A percentile compares a stretch with the other conserved stretches of the same genome.
phyloP scores from a whole-genome alignment of 2,113 vertebrate species.

The Talpa occidentalis region DNA sequence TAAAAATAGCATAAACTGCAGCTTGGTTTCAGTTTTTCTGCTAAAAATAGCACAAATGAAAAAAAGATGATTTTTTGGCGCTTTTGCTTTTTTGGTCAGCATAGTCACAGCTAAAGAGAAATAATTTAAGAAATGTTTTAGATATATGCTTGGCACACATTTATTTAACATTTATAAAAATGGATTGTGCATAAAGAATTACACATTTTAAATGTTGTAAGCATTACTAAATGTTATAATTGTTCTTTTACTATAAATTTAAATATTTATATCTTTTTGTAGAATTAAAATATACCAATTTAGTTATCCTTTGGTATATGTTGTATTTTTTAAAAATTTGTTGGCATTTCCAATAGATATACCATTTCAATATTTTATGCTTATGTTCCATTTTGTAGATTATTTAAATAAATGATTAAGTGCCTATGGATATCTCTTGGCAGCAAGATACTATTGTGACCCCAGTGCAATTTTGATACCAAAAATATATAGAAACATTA shows the following conservation, averaged over 20 bases:
- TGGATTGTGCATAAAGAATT: slow-evolving; percentile 82
- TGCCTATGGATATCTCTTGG: neutral
- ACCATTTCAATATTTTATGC: slow-evolving; percentile 36
- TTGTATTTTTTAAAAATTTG: slow-evolving; percentile 61
- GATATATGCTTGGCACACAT: slow-evolving; percentile 32
- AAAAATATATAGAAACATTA: slow-evolving; percentile 53
- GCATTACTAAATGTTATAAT: slow-evolving; percentile 84
- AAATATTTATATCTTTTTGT: slow-evolving; percentile 91
- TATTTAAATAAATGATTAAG: slow-evolving; percentile 58
- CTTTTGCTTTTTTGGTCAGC: neutral
- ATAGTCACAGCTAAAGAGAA: slow-evolving; percentile 36
- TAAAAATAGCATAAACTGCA: slow-evolving; percentile 14
- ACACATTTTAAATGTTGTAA: slow-evolving; percentile 81
- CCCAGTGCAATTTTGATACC: slow-evolving; percentile 2
- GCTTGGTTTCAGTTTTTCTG: slow-evolving; percentile 42
- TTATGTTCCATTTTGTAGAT: slow-evolving; percentile 41
- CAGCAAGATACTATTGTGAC: slow-evolving; percentile 19
- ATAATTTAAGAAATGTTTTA: slow-evolving; percentile 31
- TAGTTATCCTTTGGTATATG: slow-evolving; percentile 81
- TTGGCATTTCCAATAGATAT: slow-evolving; percentile 52
- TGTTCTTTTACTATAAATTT: slow-evolving; percentile 84
- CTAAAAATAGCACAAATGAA: slow-evolving; percentile 48
- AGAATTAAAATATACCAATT: slow-evolving; percentile 85
- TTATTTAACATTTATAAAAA: slow-evolving; percentile 80
- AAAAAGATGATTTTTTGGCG: neutral